Conservation (phyloP, 2,888 invertebrate species). For the Drosophila cracens region DNA sequence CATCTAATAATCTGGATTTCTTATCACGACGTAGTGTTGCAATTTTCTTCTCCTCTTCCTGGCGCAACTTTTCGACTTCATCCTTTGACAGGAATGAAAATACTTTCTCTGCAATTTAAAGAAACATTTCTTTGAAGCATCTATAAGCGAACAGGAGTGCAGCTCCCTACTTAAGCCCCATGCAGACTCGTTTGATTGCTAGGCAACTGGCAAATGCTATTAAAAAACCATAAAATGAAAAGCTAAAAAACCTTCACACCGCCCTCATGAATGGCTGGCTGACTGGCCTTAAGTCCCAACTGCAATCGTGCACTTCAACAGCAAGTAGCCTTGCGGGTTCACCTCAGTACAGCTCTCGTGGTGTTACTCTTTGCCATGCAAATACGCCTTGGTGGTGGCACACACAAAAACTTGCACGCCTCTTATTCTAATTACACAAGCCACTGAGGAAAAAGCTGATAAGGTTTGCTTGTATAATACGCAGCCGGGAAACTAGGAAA, state of each 20-base stretch:
- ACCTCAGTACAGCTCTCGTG: background rate
- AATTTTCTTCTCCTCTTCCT: constrained; percentile 96
- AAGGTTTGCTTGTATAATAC: constrained; percentile 29
- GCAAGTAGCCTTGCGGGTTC: constrained; percentile 10
- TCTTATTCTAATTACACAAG: constrained; percentile 67
- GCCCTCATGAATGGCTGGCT: background rate
- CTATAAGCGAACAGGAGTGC: constrained; percentile 21
- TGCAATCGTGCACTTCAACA: constrained; percentile 15
- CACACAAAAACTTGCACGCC: constrained; percentile 27
- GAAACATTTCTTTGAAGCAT: constrained; percentile 38
- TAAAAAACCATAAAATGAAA: constrained; percentile 43
- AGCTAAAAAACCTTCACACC: constrained; percentile 37
- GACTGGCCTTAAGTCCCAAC: constrained; percentile 20
- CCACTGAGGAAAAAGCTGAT: constrained; percentile 41
- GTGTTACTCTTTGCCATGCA: constrained; percentile 50
- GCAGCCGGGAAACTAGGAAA: background rate
- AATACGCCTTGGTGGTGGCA: constrained; percentile 38
- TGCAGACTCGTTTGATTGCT: constrained; percentile 12
- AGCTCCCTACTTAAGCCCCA: background rate
- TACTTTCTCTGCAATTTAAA: constrained; percentile 89
- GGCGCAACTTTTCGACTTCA: constrained; percentile 96
- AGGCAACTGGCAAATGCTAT: constrained; percentile 1
- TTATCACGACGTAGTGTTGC: constrained; percentile 86
- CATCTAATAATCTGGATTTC: constrained; percentile 83
- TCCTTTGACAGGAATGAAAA: constrained; percentile 97